Evolutionary conservation across 2,888 invertebrate genomes (phyloP).

Genomic region (Ptychoptera albimana): DNA sequence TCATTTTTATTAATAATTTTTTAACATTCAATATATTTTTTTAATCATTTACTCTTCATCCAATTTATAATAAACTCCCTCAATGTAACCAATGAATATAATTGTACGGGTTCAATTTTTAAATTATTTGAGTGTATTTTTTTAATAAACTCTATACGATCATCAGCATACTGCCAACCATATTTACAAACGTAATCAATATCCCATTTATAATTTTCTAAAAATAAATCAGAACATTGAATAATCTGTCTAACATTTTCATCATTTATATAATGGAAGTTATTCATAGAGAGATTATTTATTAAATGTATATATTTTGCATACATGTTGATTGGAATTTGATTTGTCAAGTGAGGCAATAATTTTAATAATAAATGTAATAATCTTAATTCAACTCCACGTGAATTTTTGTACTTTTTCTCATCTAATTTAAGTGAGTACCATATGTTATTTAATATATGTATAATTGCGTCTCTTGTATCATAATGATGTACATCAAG

Average conservation of each 20-base stretch:
- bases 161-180: slow-evolving; percentile 19
- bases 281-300: slow-evolving; percentile 18
- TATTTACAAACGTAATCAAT: slow-evolving; percentile 18
- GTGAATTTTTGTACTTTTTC: slow-evolving; percentile 18
- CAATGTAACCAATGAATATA: slow-evolving; percentile 10
- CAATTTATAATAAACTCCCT: slow-evolving; percentile 14
- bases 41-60: slow-evolving; percentile 5
- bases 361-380: slow-evolving; percentile 20
- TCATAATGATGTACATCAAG: slow-evolving; percentile 28
- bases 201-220: slow-evolving; percentile 16
- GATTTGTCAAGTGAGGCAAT: slow-evolving; percentile 20
- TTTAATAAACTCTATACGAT: slow-evolving; percentile 17
- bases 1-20: too few relatives aligned
- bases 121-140: slow-evolving; percentile 8
- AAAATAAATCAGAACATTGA: slow-evolving; percentile 20
- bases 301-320: slow-evolving; percentile 23
- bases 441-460: slow-evolving; percentile 26
- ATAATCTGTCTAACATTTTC: slow-evolving; percentile 20
- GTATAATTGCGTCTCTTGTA: slow-evolving; percentile 26
- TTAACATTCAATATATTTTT: too few relatives aligned
- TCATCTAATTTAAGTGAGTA: slow-evolving; percentile 21
- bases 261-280: slow-evolving; percentile 14
- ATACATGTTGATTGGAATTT: slow-evolving; percentile 19
- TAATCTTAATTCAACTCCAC: slow-evolving; percentile 18
- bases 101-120: slow-evolving; percentile 7